phyloP scores from a whole-genome alignment of 2,888 invertebrate species.

The Tetranychus piercei region DNA sequence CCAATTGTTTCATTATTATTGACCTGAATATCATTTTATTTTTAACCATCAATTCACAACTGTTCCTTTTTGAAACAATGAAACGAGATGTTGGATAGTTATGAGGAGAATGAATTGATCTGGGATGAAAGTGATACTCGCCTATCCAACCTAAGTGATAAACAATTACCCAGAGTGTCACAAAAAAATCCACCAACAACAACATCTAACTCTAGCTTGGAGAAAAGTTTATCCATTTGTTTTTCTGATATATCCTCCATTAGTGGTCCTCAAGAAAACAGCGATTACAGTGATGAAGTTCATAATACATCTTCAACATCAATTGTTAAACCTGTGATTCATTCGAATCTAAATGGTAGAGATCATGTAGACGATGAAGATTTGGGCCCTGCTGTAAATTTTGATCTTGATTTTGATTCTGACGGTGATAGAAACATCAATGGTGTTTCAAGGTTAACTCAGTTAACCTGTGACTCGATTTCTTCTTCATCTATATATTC shows the following conservation, averaged over 20 bases:
- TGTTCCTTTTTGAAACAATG: background rate
- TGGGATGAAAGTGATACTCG: background rate
- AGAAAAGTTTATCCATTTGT: background rate
- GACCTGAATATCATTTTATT: background rate
- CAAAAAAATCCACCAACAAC: background rate
- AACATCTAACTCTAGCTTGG: background rate
- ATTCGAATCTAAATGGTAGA: background rate
- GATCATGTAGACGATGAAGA: background rate
- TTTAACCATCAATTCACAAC: background rate
- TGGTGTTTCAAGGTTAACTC: background rate
- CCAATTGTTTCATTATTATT: background rate
- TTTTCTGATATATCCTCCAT: background rate
- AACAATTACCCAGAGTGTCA: background rate
- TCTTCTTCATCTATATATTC: background rate
- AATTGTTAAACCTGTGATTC: background rate
- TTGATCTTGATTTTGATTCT: background rate
- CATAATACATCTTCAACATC: background rate
- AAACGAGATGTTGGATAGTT: constrained; percentile 1
- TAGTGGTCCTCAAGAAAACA: background rate
- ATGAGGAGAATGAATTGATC: background rate
- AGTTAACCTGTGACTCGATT: background rate
- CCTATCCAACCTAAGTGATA: background rate
- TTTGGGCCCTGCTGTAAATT: background rate
- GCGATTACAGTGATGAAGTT: background rate
- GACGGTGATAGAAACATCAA: background rate